Evolutionary conservation across 2,888 invertebrate genomes (phyloP).

Genomic region (Macrophya annulata): DNA sequence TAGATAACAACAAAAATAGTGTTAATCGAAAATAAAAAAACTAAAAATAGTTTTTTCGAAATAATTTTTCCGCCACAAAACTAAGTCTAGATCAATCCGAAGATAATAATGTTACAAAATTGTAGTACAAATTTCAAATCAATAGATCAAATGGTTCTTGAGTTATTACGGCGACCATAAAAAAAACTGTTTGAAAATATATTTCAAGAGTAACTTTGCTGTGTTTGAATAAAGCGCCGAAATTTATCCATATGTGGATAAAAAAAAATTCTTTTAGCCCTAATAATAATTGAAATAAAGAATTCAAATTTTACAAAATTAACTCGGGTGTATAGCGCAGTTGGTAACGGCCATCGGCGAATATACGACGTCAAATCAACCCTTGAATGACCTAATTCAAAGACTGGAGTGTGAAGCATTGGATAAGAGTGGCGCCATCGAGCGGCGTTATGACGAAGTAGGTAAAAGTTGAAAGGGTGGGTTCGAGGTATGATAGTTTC

Average conservation of each 20-base stretch:
- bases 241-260: no score
- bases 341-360: not conserved
- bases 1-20: no score
- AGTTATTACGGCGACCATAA: not conserved
- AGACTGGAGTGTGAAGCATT: not conserved
- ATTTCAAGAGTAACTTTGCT: no score
- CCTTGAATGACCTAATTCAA: not conserved
- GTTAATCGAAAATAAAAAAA: no score
- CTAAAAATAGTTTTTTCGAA: no score
- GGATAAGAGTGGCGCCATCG: constrained; percentile 67
- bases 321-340: not conserved
- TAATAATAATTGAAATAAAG: not conserved
- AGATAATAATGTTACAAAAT: no score
- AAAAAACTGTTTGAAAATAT: not conserved
- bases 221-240: no score
- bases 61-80: no score
- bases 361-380: not conserved
- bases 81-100: no score
- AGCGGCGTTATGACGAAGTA: constrained; percentile 58
- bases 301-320: not conserved
- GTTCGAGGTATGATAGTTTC: constrained; percentile 50
- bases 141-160: not conserved
- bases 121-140: not conserved
- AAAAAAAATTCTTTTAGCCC: not conserved
- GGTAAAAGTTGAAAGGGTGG: constrained; percentile 45